A percentile compares a stretch with the other conserved stretches of the same genome.
These are phyloP conservation scores for Argentina silus DNA, from an alignment of 2,797 vertebrate genomes.

Conservation along the genomic window DNA sequence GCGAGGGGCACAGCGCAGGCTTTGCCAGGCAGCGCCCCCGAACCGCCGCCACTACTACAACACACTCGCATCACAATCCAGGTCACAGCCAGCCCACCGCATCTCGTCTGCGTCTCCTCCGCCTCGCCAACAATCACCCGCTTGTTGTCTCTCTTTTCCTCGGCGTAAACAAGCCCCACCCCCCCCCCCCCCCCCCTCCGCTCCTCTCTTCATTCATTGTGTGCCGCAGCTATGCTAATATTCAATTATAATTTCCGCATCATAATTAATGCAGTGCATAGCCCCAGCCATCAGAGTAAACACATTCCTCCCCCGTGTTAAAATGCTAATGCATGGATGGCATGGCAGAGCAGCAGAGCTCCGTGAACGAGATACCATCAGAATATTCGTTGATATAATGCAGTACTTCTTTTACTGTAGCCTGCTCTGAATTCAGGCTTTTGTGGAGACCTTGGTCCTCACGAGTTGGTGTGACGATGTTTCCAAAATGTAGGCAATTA, in stretches of 20 bases:
- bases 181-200: neutral
- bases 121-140: constrained; percentile 43
- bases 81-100: constrained; percentile 35
- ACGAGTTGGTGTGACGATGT: neutral
- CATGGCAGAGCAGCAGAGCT: constrained; percentile 29
- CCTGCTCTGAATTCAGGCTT: constrained; percentile 19
- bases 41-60: neutral
- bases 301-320: constrained; percentile 40
- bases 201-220: constrained; percentile 41
- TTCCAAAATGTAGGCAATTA: neutral
- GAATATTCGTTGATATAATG: constrained; percentile 44
- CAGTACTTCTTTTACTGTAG: constrained; percentile 33
- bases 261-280: constrained; percentile 54
- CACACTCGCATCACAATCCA: constrained; percentile 28
- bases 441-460: constrained; percentile 20
- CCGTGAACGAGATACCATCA: constrained; percentile 42
- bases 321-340: constrained; percentile 53
- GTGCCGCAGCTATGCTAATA: constrained; percentile 50
- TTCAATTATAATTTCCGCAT: constrained; percentile 51
- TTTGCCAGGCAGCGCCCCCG: neutral
- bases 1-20: constrained; percentile 26
- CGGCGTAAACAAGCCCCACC: constrained; percentile 20
- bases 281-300: constrained; percentile 49
- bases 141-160: constrained; percentile 43
- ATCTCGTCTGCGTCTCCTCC: constrained; percentile 10